Percentiles rank a stretch among this genome's conserved stretches.
phyloP scores from a whole-genome alignment of 2,888 invertebrate genomes.

The Tinea pellionella region DNA sequence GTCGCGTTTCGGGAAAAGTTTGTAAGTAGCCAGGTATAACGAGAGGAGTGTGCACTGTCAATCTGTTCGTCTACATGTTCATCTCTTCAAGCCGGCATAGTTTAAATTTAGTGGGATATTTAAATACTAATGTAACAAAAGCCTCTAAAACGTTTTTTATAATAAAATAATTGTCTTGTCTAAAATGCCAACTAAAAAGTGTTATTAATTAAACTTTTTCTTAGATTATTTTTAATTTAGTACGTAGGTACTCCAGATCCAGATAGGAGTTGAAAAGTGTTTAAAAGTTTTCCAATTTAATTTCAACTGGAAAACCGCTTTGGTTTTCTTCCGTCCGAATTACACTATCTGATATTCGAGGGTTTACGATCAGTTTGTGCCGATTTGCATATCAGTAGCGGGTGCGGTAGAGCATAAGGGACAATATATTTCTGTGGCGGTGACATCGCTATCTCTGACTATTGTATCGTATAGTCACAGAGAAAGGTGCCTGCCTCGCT shows the following conservation, averaged over 20 bases:
- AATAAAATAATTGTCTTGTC: no score
- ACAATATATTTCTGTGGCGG: slow-evolving; percentile 55
- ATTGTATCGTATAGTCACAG: slow-evolving; percentile 28
- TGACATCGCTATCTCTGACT: slow-evolving; percentile 47
- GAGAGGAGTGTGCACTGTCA: no score
- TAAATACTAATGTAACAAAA: no score
- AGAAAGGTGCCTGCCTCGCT: slow-evolving; percentile 10
- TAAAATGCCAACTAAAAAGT: no score
- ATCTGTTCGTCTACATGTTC: no score
- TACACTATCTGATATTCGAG: slow-evolving; percentile 53
- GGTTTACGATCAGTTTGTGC: slow-evolving; percentile 54
- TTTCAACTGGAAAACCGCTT: no score
- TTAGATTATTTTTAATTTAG: neutral
- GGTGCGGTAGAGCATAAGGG: slow-evolving; percentile 29
- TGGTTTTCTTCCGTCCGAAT: slow-evolving; percentile 24
- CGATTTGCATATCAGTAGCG: slow-evolving; percentile 59
- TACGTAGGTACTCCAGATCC: neutral
- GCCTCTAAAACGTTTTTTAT: no score
- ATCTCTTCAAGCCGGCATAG: no score
- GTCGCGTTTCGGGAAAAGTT: no score
- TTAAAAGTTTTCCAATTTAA: neutral
- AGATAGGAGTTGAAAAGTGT: neutral
- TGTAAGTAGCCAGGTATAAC: no score
- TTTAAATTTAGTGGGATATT: no score
- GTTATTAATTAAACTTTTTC: neutral